Conservation (phyloP, 1,140 invertebrate genomes). For the Zophobas atratus region DNA sequence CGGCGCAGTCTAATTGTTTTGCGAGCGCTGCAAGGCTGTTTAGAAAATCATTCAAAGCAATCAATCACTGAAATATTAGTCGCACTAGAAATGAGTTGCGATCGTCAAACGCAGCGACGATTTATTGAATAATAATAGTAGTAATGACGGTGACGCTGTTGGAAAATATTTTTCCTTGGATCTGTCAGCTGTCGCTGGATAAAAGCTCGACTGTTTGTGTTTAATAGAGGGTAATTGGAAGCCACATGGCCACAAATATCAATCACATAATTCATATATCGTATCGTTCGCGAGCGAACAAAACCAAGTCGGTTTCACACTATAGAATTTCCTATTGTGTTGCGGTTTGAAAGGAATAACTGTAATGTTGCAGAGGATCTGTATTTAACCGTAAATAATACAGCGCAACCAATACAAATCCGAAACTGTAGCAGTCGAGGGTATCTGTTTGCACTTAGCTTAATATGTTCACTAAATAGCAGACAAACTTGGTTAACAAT, state of each 20-base stretch:
- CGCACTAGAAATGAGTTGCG: too few relatives aligned
- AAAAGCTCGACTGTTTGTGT: too few relatives aligned
- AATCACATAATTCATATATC: constrained; percentile 18
- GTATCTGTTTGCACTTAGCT: constrained; percentile 32
- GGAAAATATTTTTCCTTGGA: too few relatives aligned
- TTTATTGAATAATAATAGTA: too few relatives aligned
- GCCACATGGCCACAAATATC: constrained; percentile 4
- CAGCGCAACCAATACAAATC: constrained; percentile 27
- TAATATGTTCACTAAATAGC: constrained; percentile 22
- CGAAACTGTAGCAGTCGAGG: constrained; percentile 23
- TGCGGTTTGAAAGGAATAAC: constrained; percentile 37
- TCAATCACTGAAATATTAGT: too few relatives aligned
- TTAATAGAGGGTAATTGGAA: neutral
- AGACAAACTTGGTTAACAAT: constrained; percentile 20
- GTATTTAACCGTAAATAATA: constrained; percentile 40
- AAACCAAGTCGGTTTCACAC: constrained; percentile 22
- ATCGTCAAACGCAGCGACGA: too few relatives aligned
- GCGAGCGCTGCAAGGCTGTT: neutral
- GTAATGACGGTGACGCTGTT: too few relatives aligned
- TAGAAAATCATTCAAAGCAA: too few relatives aligned
- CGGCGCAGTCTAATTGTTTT: neutral
- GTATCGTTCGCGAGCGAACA: constrained; percentile 8
- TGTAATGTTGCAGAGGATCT: constrained; percentile 38
- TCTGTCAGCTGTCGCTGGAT: too few relatives aligned
- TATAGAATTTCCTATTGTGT: constrained; percentile 24